These are phyloP conservation scores for Isichthys henryi DNA, from an alignment of 2,113 vertebrate genomes.

Conservation along the genomic window DNA sequence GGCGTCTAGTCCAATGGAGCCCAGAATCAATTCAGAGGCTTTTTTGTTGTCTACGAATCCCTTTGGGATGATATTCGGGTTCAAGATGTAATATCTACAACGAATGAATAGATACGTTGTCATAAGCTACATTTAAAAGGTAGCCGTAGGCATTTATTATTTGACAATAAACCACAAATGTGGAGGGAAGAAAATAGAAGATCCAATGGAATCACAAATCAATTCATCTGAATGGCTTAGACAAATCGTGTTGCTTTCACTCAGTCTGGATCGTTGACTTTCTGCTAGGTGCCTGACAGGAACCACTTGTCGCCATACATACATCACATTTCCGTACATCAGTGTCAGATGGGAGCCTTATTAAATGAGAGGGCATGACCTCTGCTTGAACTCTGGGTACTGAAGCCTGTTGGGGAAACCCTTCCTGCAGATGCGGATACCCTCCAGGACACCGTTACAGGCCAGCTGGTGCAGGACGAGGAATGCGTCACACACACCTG, in stretches of 20 bases:
- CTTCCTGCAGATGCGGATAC: conserved; percentile 82
- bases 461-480: conserved; percentile 79
- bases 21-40: conserved; percentile 55
- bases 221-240: neutral
- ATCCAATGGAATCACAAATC: neutral
- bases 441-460: conserved; percentile 80
- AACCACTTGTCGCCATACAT: neutral
- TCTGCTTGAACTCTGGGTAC: conserved; percentile 83
- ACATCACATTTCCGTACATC: neutral
- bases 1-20: conserved; percentile 54
- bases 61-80: conserved; percentile 32
- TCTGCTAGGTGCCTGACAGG: neutral
- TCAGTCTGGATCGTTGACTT: neutral
- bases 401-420: conserved; percentile 82
- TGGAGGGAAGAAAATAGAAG: neutral
- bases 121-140: neutral
- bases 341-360: neutral
- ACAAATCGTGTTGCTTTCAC: neutral
- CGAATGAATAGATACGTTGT: neutral
- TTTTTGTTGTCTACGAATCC: conserved; percentile 79
- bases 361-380: conserved; percentile 46
- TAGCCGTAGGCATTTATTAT: neutral
- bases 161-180: neutral
- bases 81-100: conserved; percentile 43
- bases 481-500: conserved; percentile 66